phyloP scores from a whole-genome alignment of 1,140 invertebrate species.

The Cotesia vestalis region DNA sequence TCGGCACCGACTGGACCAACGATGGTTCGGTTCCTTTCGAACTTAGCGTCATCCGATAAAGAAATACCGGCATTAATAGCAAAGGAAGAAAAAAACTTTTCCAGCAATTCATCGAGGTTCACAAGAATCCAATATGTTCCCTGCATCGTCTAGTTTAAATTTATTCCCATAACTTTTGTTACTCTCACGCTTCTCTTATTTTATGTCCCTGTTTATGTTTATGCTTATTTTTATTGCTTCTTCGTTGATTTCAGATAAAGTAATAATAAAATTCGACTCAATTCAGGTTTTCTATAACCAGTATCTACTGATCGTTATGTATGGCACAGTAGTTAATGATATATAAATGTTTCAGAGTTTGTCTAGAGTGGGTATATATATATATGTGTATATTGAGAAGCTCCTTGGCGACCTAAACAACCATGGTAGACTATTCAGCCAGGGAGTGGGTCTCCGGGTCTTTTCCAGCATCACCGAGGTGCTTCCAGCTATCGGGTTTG shows the following conservation, averaged over 20 bases:
- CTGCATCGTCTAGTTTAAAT: constrained; percentile 47
- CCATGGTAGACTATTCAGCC: not conserved
- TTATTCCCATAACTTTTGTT: constrained; percentile 22
- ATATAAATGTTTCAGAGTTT: no score
- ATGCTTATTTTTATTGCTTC: constrained; percentile 11
- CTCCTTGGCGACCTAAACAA: constrained; percentile 20
- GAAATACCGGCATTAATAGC: constrained; percentile 6
- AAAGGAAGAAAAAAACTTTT: constrained; percentile 48
- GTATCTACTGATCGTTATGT: constrained; percentile 53
- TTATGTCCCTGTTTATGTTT: constrained; percentile 14
- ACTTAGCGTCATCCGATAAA: constrained; percentile 18
- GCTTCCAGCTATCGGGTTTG: constrained; percentile 28
- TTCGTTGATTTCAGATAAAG: not conserved
- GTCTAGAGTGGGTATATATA: no score
- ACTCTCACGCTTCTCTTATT: constrained; percentile 19
- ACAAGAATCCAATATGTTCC: constrained; percentile 59
- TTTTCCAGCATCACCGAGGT: constrained; percentile 21
- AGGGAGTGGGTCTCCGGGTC: not conserved
- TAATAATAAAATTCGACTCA: constrained; percentile 7
- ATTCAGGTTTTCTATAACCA: constrained; percentile 54
- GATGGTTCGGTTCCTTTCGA: not conserved
- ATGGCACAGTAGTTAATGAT: no score
- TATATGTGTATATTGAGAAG: no score
- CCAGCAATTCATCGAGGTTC: constrained; percentile 56
- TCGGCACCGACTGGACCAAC: not conserved